Base-by-base conservation (phyloP, 2,797 vertebrate species). In the Limosa lapponica region DNA sequence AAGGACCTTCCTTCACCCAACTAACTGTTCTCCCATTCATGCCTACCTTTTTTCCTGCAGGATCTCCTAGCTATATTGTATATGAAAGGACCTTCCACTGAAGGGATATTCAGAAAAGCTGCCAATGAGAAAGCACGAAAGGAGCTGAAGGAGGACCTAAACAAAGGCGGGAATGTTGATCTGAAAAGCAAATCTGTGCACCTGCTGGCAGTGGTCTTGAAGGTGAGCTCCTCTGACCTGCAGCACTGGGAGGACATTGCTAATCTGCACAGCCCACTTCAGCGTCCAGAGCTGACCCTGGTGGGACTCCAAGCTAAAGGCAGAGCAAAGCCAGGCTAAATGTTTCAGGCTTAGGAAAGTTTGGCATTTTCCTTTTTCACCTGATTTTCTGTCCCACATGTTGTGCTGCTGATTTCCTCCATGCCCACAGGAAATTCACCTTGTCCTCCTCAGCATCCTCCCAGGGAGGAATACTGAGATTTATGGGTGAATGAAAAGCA, bases 21-120 rank as follows among this genome's bases (percentile, higher is more conserved):
- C 7, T 92, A 89, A 96, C 30, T 2, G 3, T 91, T 80, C 7
- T 89, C 61, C 57, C 71, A 27, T 52, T 87, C 43, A n/a, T 64
- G 2, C 58, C 2, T 36, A 17, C 8, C 10, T 9, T 48, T 90
- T 27, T 18, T 67, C 44, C 87, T 82, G 23, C 84, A 99, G 99
- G 99, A 99, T 72, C 98, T 99, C 65, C 98, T 99, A 90, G 78
- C 97, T 70, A 86, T 99, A 89, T 96, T 99, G 67, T 98, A 98
- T 97, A 97, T 97, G 71, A 98, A 98, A 94, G 99, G 99, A 49
- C 99, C 99, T 34, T 97, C 97, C 64, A 99, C 99, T 0, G 99
- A 99, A 97, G 99, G 99, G 20, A 98, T 99, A 97, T 99, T 99
- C 97, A 98, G 99, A 82, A 99, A 98, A 87, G 90, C 98, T 3